Conservation (phyloP, 2,888 invertebrate genomes). For the Abrostola triplasia region DNA sequence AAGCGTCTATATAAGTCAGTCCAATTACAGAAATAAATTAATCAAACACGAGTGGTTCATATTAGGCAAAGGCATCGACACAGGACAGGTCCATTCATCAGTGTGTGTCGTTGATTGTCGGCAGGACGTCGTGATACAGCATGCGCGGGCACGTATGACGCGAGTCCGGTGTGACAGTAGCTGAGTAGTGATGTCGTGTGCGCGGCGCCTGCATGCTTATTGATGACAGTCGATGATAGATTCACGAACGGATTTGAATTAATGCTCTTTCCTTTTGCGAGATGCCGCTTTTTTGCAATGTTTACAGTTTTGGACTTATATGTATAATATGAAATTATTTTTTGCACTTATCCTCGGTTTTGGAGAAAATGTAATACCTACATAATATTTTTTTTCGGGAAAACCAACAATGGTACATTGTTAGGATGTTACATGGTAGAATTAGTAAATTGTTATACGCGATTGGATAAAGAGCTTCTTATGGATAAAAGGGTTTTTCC, state of each 20-base stretch:
- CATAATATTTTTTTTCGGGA: too few relatives aligned
- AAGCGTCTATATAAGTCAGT: constrained; percentile 14
- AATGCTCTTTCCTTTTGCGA: not conserved
- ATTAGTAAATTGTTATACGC: too few relatives aligned
- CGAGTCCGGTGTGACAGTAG: constrained; percentile 25
- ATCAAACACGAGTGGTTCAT: constrained; percentile 27
- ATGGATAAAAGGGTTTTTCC: too few relatives aligned
- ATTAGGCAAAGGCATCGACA: constrained; percentile 38
- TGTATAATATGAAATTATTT: too few relatives aligned
- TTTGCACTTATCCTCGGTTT: too few relatives aligned
- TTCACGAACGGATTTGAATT: constrained; percentile 19
- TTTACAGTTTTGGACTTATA: too few relatives aligned
- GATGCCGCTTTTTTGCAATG: too few relatives aligned
- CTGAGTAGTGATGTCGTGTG: constrained; percentile 20
- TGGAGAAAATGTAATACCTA: too few relatives aligned
- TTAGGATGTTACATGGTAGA: too few relatives aligned
- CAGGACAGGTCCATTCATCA: constrained; percentile 55
- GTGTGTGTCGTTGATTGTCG: constrained; percentile 53
- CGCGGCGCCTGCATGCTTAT: constrained; percentile 32
- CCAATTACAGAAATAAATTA: constrained; percentile 25
- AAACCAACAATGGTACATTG: too few relatives aligned
- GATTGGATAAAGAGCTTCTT: too few relatives aligned
- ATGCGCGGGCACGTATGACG: constrained; percentile 53
- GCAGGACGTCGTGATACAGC: constrained; percentile 55
- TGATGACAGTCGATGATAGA: constrained; percentile 5